Base-by-base conservation (phyloP, 2,888 invertebrate genomes). In the Pristionchus fissidentatus region DNA sequence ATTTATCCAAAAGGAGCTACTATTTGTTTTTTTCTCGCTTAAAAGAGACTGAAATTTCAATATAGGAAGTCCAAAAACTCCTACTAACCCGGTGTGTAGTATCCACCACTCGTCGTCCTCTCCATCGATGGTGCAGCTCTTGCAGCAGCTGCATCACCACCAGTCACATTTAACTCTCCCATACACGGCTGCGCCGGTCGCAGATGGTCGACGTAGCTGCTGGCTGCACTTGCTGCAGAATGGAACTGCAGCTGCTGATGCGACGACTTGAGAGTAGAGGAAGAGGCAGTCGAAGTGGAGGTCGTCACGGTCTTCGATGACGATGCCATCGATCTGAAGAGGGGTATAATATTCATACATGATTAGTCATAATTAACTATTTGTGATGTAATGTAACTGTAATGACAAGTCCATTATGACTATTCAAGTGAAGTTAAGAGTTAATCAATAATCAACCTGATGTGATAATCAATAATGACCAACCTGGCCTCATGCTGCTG, bases 121-220 rank as follows among this genome's bases (percentile, higher is more conserved):
- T 62, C 62, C 62, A 62, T 62, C n/a, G n/a, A 22, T 15, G 15
- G 32, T 41, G 0, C 66, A 8, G 19, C 38, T 38, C 66, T 22
- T 10, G 57, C 57, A 4, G 22, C 66, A 22, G 38, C 38, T 8
- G 5, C 19, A 15, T n/a, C 66, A 10, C 29, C 35, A 10, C n/a
- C 13, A 13, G 62, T 35, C 62, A 66, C 66, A 66, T 66, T 66
- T 41, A 38, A 38, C 13, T 38, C 19, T 22, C 22, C 66, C n/a
- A n/a, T 22, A 22, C 32, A 38, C 10, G 66, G 66, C 66, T 66
- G 66, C 66, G 38, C 66, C 22, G 38, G 66, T 22, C 38, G 66
- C 1, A 66, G 66, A 38, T 66, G 66, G 66, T 66, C 66, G 10
- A 66, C n/a, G 38, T 66, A 66, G 38, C 66, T 66, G 66, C 66